Conservation (phyloP, 2,113 vertebrate genomes). For the Carlito syrichta region DNA sequence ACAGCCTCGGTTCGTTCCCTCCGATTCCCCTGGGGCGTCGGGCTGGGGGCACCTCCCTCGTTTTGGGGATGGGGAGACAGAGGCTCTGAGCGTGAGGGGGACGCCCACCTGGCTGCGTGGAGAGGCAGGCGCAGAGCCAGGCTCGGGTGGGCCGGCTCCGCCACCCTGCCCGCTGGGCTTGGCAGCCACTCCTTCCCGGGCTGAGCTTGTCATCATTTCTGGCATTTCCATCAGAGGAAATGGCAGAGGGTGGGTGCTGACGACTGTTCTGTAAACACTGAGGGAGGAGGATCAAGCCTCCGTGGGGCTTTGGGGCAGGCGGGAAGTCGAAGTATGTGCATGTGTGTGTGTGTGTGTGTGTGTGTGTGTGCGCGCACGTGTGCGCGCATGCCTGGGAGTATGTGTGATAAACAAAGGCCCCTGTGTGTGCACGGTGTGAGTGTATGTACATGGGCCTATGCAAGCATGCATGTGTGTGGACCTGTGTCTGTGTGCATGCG, state of each 20-base stretch:
- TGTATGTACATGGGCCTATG: not conserved
- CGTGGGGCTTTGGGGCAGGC: not conserved
- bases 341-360: rapidly evolving
- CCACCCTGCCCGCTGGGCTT: rapidly evolving
- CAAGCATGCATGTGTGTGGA: too few species aligned
- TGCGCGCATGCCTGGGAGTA: not conserved
- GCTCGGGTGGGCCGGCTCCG: not conserved
- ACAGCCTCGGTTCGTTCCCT: rapidly evolving
- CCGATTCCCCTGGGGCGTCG: rapidly evolving
- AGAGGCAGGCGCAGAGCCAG: not conserved
- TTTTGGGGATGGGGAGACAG: rapidly evolving
- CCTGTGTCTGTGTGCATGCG: rapidly evolving
- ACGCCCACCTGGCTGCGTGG: rapidly evolving
- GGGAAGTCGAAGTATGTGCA: not conserved
- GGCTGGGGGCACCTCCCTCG: rapidly evolving
- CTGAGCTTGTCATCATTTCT: rapidly evolving
- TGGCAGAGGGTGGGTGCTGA: not conserved
- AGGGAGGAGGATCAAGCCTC: not conserved
- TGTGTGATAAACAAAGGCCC: too few species aligned
- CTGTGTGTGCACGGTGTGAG: not conserved
- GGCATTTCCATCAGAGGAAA: not conserved
- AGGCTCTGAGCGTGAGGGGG: rapidly evolving
- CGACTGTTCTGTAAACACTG: not conserved
- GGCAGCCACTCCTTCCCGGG: rapidly evolving
- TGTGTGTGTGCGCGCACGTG: too few species aligned